Conservation (phyloP, 2,888 invertebrate species). For the Aspidapion aeneum region DNA sequence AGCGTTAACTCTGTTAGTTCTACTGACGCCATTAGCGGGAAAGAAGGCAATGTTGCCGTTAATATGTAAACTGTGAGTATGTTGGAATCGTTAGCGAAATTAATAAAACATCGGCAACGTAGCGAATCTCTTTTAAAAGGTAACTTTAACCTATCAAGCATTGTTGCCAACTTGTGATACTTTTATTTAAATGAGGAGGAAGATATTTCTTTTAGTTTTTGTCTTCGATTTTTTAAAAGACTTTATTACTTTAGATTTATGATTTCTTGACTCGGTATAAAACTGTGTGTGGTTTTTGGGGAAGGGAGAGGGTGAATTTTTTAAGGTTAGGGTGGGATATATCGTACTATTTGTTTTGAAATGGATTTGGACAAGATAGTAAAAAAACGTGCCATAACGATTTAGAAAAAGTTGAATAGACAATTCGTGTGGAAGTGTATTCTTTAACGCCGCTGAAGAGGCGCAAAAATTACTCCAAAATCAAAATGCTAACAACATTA, state of each 20-base stretch:
- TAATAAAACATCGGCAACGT: not conserved
- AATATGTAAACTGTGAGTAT: not conserved
- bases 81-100: too few species aligned
- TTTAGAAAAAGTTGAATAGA: too few species aligned
- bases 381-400: too few species aligned
- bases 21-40: not conserved
- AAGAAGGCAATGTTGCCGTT: not conserved
- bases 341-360: not conserved
- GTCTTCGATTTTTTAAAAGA: too few species aligned
- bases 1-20: not conserved
- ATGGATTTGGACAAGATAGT: not conserved
- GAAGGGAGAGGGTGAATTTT: too few species aligned
- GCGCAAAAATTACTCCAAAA: too few species aligned
- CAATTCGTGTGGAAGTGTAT: too few species aligned
- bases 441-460: too few species aligned
- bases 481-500: too few species aligned
- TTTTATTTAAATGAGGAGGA: not conserved
- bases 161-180: not conserved
- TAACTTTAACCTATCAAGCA: not conserved
- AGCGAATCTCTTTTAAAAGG: not conserved
- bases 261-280: not conserved
- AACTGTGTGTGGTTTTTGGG: not conserved
- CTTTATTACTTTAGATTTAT: too few species aligned
- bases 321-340: not conserved
- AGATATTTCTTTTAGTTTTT: not conserved